Base-by-base conservation (phyloP, 2,888 invertebrate genomes). In the Thelaira solivaga region DNA sequence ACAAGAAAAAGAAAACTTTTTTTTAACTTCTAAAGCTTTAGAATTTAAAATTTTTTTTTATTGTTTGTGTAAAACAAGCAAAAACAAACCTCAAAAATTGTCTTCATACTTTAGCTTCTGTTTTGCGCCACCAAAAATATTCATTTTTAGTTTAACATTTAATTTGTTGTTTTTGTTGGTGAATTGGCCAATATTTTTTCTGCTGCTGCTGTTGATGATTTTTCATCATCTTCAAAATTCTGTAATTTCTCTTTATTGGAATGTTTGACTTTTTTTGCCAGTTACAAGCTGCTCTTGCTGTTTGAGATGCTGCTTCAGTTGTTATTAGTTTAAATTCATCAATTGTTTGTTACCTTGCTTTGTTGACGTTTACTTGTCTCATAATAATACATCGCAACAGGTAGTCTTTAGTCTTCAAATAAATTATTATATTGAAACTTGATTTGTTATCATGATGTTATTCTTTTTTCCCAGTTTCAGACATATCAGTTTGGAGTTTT, bases 341-440 rank as follows among this genome's bases (percentile, higher is more conserved):
- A 67, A 76, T 72, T 79, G n/a, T n/a, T n/a, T n/a, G 61, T 61
- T 71, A 65, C 75, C 75, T 75, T 75, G 71, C 76, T 71, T 72
- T 45, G 86, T 87, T 87, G 88, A 87, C 88, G 88, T 85, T 85
- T 80, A 86, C 84, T 85, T 88, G 88, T 88, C 88, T 86, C 86
- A 85, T 88, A 88, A 88, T 88, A 87, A 88, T 85, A 86, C 85
- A 84, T 83, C 88, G 83, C 87, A 86, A 86, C 87, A 87, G 87
- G 86, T 87, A 87, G 76, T 77, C 72, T 57, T 34, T 36, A 67
- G 67, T 77, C 55, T 68, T 72, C 72, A 72, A 43, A 74, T 74
- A 77, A 77, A 77, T 77, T 77, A 77, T 72, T 76, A 61, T 62
- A 67, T 72, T 72, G 49, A 49, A 77, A 77, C 76, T 77, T 72